Evolutionary conservation across 1,140 invertebrate species (phyloP).

Genomic region (Agrypnia vestita): DNA sequence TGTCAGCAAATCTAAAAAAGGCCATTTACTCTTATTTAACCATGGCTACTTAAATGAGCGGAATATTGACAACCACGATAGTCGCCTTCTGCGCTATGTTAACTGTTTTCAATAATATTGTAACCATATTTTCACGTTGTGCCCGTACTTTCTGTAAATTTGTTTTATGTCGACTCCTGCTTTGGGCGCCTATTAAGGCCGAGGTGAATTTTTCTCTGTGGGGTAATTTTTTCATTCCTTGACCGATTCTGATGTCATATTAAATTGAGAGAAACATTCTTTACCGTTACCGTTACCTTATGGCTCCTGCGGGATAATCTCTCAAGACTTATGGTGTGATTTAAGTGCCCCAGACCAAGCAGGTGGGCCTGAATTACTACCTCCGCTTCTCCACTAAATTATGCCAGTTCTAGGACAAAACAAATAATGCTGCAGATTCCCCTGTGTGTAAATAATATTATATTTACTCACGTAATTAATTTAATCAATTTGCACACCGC

Average conservation of each 20-base stretch:
- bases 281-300: not conserved
- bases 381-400: not conserved
- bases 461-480: no score
- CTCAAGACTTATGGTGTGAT: constrained; percentile 30
- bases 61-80: no score
- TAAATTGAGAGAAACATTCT: constrained; percentile 22
- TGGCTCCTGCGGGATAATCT: constrained; percentile 38
- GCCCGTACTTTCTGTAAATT: no score
- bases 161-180: no score
- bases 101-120: no score
- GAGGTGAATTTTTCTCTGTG: not conserved
- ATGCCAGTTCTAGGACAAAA: not conserved
- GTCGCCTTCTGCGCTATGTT: no score
- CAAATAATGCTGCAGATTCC: not conserved
- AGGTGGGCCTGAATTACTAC: constrained; percentile 20
- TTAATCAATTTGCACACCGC: not conserved
- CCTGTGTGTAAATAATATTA: no score
- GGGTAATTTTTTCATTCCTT: constrained; percentile 6
- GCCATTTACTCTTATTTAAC: no score
- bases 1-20: no score
- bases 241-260: constrained; percentile 12
- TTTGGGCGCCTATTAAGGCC: no score
- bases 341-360: constrained; percentile 6
- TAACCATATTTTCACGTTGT: no score
- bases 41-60: no score